Evolutionary conservation across 2,797 vertebrate genomes (phyloP).

Genomic region (Amblyraja radiata): DNA sequence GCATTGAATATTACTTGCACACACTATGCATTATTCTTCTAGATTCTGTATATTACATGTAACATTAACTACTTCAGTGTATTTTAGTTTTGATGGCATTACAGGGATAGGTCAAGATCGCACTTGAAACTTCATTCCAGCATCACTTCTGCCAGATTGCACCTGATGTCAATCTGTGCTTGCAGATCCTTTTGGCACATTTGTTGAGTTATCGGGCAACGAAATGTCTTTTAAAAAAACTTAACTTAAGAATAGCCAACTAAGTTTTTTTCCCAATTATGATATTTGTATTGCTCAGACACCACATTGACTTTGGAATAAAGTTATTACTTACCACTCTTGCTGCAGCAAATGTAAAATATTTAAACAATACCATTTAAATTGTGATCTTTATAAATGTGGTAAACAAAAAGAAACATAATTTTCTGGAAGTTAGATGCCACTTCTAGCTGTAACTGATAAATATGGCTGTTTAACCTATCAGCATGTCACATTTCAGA

Average conservation of each 20-base stretch:
- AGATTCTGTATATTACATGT: neutral
- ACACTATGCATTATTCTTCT: neutral
- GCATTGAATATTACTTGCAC: neutral
- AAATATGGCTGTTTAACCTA: constrained; percentile 75
- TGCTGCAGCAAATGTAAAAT: neutral
- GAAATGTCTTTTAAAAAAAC: neutral
- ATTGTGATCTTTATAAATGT: constrained; percentile 5
- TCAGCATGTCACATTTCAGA: constrained; percentile 87
- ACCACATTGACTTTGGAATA: neutral
- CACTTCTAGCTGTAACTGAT: constrained; percentile 53
- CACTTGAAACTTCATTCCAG: neutral
- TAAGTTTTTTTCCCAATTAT: neutral
- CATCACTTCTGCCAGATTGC: neutral
- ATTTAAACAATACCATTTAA: constrained; percentile 12
- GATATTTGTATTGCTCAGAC: neutral
- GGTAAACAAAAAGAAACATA: constrained; percentile 47
- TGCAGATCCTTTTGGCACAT: neutral
- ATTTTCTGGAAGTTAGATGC: constrained; percentile 58
- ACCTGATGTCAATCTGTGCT: neutral
- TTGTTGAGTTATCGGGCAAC: neutral
- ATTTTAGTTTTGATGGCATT: neutral
- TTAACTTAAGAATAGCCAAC: neutral
- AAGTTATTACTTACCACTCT: constrained; percentile 34
- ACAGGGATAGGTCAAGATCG: neutral
- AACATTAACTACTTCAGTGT: neutral